Percentiles rank a stretch among this genome's conserved stretches.
phyloP scores from a whole-genome alignment of 2,888 invertebrate genomes.

The Onthophagus sagittarius region DNA sequence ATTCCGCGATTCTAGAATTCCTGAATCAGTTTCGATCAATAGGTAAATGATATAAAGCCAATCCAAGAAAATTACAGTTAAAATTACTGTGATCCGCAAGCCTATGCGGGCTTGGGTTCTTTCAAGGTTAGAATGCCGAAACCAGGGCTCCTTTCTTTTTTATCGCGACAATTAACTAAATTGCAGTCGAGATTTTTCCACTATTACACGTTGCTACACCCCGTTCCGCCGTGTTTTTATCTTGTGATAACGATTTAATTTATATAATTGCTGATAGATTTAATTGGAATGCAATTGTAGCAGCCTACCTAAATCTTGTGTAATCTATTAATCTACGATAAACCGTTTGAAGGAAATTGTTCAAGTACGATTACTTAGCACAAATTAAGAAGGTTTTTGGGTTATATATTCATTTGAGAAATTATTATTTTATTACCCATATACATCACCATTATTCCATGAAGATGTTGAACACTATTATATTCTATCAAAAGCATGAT shows the following conservation, averaged over 20 bases:
- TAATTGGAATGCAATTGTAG: not conserved
- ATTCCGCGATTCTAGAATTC: no score
- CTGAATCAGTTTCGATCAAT: no score
- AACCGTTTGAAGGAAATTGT: not conserved
- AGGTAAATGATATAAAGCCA: no score
- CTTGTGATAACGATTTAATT: slow-evolving; percentile 16
- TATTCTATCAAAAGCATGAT: no score
- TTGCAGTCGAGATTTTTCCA: slow-evolving; percentile 23
- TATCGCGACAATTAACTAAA: slow-evolving; percentile 42
- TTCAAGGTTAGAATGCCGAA: not conserved
- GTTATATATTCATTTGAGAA: not conserved
- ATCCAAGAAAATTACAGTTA: no score
- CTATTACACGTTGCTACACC: slow-evolving; percentile 3
- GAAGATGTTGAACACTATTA: no score
- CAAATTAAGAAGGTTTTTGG: not conserved
- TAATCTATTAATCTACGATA: not conserved
- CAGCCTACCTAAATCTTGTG: not conserved
- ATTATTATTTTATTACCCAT: no score
- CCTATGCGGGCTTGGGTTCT: slow-evolving; percentile 26
- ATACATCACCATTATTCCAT: no score
- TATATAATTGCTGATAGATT: not conserved
- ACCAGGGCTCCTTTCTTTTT: slow-evolving; percentile 32
- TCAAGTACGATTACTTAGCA: not conserved
- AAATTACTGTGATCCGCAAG: slow-evolving; percentile 43
- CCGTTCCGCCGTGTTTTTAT: slow-evolving; percentile 17